Percentiles rank a stretch among this genome's conserved stretches.
These are phyloP conservation scores for Plecturocebus donacophilus DNA, from an alignment of 2,113 vertebrate genomes.

Conservation along the genomic window DNA sequence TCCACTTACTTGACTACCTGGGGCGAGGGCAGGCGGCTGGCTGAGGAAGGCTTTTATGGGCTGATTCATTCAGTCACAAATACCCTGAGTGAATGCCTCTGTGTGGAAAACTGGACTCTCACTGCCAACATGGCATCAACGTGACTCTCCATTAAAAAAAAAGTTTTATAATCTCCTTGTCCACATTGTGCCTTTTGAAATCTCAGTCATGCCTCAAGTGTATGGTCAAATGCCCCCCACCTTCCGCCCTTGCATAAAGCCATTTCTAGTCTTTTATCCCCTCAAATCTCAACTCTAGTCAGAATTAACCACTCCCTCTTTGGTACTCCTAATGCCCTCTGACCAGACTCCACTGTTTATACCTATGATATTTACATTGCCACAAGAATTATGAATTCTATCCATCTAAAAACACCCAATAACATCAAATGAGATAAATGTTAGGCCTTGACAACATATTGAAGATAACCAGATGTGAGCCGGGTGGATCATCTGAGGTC, in stretches of 20 bases:
- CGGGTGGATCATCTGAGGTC: no score
- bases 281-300: neutral
- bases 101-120: neutral
- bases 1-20: conserved; percentile 50
- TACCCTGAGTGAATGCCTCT: neutral
- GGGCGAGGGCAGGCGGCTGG: neutral
- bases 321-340: neutral
- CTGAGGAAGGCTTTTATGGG: conserved; percentile 54
- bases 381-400: neutral
- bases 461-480: conserved; percentile 10
- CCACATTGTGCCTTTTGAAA: neutral
- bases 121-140: conserved; percentile 1
- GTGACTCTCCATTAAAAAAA: conserved; percentile 10
- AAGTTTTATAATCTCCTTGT: conserved; percentile 20
- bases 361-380: neutral
- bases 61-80: conserved; percentile 59
- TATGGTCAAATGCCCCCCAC: neutral
- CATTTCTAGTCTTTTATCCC: neutral
- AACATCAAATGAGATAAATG: neutral
- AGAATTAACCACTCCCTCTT: neutral
- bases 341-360: neutral
- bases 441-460: neutral
- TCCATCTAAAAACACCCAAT: conserved; percentile 26
- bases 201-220: neutral
- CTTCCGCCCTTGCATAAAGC: neutral